Base-by-base conservation (phyloP, 1,140 invertebrate genomes). In the Papilio xuthus region DNA sequence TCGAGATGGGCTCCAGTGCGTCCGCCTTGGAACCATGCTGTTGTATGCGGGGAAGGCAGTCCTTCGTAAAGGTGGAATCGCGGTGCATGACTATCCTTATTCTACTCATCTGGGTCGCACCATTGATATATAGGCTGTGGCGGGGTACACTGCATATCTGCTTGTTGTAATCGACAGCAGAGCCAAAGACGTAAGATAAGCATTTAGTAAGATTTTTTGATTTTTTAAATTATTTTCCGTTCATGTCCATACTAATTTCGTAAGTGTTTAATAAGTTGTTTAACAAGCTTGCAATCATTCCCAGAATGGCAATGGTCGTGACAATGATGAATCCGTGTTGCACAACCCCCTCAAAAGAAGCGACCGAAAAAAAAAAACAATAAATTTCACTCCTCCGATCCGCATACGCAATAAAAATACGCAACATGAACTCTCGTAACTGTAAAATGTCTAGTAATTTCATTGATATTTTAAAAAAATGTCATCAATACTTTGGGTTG, bases 401-500 rank as follows among this genome's bases (percentile, higher is more conserved):
- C 4, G 12, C 13, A 67, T 32, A 67, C 60, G 60, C 60, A 67
- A 67, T 26, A 9, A 67, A 67, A 67, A 23, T 67, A 67, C 60
- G 60, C 13, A 67, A 67, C 26, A 15, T 18, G 0, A 15, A 42
- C 8, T 73, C 26, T 73, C n/a, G 70, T 76, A 76, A n/a, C 53
- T 76, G 73, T n/a, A 20, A 63, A 63, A 56, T 56, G 28, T 56
- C 18, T 63, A 76, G 53, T 42, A 76, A 63, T 60, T 18, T 75
- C 50, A 20, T 75, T 41, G 47, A 50, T 42, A 74, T 74, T 74
- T 50, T 3, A 18, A 50, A 53, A 26, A 76, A 76, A 76, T 20
- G 23, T 63, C 18, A 63, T 26, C 8, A 42, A 76, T 75, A 53
- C 37, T 37, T 75, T 56, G n/a, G 41, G 73, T 76, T 56, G 23